Evolutionary conservation across 2,797 vertebrate species (phyloP).

Genomic region (Rachycentron canadum): DNA sequence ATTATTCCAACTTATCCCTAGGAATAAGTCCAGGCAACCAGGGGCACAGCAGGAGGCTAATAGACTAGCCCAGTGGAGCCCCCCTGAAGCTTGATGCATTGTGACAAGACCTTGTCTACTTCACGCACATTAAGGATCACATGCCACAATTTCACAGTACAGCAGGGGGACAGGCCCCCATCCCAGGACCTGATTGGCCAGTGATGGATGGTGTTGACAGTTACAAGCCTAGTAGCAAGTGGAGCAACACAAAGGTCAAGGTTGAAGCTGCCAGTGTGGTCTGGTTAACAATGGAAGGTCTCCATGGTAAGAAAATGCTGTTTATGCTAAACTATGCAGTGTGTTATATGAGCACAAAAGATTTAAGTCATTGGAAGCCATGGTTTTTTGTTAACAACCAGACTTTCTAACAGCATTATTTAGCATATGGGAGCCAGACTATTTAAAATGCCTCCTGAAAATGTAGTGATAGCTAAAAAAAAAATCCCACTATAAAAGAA

Average conservation of each 20-base stretch:
- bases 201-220: constrained; percentile 84
- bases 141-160: constrained; percentile 89
- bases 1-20: constrained; percentile 79
- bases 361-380: constrained; percentile 71
- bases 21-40: constrained; percentile 79
- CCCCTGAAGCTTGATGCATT: constrained; percentile 81
- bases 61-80: constrained; percentile 79
- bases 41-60: constrained; percentile 82
- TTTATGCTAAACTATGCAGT: constrained; percentile 57
- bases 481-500: constrained; percentile 4
- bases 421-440: constrained; percentile 10
- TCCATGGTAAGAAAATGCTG: constrained; percentile 71
- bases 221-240: constrained; percentile 83
- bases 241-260: constrained; percentile 83
- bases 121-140: constrained; percentile 89
- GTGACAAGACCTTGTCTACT: constrained; percentile 87
- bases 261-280: constrained; percentile 81
- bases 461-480: constrained; percentile 24
- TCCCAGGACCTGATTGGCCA: constrained; percentile 69
- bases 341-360: constrained; percentile 48
- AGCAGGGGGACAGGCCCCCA: constrained; percentile 76
- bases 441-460: constrained; percentile 11
- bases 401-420: constrained; percentile 19
- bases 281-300: constrained; percentile 77
- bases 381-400: constrained; percentile 28